phyloP scores from a whole-genome alignment of 2,113 vertebrate genomes.

The Callorhinus ursinus region DNA sequence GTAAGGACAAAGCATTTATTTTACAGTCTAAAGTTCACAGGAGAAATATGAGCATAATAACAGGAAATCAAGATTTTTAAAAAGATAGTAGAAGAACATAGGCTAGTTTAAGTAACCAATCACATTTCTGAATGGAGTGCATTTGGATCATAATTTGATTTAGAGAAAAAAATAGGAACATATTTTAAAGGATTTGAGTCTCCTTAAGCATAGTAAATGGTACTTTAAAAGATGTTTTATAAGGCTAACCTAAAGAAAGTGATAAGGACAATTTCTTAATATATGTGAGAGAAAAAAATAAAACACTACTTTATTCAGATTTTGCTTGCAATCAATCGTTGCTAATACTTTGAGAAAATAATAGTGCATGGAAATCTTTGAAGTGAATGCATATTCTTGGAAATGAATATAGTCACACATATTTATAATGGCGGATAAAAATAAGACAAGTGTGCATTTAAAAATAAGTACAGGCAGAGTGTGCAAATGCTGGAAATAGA shows the following conservation, averaged over 20 bases:
- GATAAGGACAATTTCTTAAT: conserved; percentile 56
- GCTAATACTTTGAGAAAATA: conserved; percentile 35
- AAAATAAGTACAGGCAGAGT: not conserved
- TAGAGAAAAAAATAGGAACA: conserved; percentile 51
- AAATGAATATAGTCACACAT: not conserved
- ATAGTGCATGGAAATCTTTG: not conserved
- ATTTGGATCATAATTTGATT: conserved; percentile 77
- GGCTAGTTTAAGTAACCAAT: conserved; percentile 69
- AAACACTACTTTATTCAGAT: not conserved
- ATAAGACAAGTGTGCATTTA: conserved; percentile 17
- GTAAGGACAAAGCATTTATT: conserved; percentile 77
- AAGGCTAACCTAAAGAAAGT: conserved; percentile 31
- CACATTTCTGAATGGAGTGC: conserved; percentile 62
- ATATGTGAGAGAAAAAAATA: not conserved
- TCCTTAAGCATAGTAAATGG: conserved; percentile 41
- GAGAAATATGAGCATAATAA: conserved; percentile 61
- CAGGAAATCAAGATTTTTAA: conserved; percentile 74
- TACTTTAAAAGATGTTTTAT: conserved; percentile 29
- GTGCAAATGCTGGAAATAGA: conserved; percentile 7
- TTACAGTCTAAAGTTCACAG: conserved; percentile 79
- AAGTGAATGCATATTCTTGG: not conserved
- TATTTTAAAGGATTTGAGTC: conserved; percentile 55
- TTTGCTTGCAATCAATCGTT: conserved; percentile 9
- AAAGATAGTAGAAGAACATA: conserved; percentile 56
- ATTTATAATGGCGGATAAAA: conserved; percentile 19